Conservation (phyloP, 2,797 vertebrate species). For the Mormyrops attenuatus region DNA sequence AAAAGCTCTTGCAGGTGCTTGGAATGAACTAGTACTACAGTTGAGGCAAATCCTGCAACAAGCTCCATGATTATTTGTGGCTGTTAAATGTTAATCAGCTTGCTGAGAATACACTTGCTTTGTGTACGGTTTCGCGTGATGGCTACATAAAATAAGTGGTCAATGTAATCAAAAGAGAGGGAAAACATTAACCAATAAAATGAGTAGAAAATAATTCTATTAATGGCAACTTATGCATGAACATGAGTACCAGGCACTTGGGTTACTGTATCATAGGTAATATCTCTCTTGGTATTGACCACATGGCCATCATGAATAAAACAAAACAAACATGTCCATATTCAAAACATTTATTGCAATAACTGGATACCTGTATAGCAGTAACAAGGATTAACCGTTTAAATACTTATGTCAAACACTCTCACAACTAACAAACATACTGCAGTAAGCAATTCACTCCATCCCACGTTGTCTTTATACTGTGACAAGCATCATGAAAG, state of each 20-base stretch:
- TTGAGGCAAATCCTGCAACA: neutral
- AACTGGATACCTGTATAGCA: constrained; percentile 97
- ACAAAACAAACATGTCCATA: constrained; percentile 60
- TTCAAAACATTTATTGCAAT: constrained; percentile 99
- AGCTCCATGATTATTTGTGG: neutral
- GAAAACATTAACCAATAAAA: neutral
- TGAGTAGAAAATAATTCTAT: neutral
- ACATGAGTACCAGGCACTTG: neutral
- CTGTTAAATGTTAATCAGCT: neutral
- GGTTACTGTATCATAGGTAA: neutral
- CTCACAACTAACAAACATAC: constrained; percentile 93
- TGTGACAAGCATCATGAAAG: constrained; percentile 78
- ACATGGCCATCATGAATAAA: neutral
- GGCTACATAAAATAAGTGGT: neutral
- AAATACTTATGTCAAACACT: constrained; percentile 96
- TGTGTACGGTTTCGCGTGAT: neutral
- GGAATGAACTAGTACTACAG: neutral
- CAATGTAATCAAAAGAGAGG: neutral
- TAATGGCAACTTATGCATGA: neutral
- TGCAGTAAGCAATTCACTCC: constrained; percentile 91
- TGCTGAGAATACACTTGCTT: neutral
- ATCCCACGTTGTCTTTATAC: constrained; percentile 70
- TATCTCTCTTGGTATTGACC: neutral
- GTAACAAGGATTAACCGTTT: constrained; percentile 98
- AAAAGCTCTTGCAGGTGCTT: neutral